Percentiles rank a stretch among this genome's conserved stretches.
Conservation (phyloP, 2,888 invertebrate species). For the Leucoptera coffeella region DNA sequence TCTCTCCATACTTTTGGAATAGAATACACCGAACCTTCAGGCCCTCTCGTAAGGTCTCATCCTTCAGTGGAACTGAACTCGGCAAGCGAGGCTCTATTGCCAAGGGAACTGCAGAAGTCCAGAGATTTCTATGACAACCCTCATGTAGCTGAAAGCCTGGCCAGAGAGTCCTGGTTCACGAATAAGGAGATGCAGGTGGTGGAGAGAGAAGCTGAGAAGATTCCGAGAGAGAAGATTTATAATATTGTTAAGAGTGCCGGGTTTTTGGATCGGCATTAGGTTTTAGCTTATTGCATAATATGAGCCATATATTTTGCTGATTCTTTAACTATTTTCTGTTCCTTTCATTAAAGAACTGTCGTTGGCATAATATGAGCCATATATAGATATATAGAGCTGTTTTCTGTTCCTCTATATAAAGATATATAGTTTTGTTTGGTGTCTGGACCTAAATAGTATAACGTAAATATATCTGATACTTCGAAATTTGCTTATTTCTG, state of each 20-base stretch:
- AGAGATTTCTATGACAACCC: slow-evolving; percentile 73
- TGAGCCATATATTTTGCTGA: no score
- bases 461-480: no score
- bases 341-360: no score
- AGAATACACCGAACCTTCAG: slow-evolving; percentile 32
- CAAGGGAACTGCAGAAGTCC: slow-evolving; percentile 59
- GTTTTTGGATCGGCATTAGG: slow-evolving; percentile 36
- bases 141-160: slow-evolving; percentile 62
- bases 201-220: slow-evolving; percentile 74
- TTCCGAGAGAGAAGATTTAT: slow-evolving; percentile 69
- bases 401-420: no score
- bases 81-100: slow-evolving; percentile 65
- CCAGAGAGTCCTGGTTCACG: slow-evolving; percentile 73
- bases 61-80: slow-evolving; percentile 69
- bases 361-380: no score
- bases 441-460: no score
- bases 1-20: slow-evolving; percentile 32
- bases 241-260: slow-evolving; percentile 71
- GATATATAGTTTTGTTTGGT: no score
- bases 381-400: no score
- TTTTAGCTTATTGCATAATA: no score
- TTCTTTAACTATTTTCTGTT: no score
- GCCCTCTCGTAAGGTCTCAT: slow-evolving; percentile 46
- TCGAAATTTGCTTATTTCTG: no score
- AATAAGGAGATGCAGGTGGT: slow-evolving; percentile 73